Evolutionary conservation across 2,888 invertebrate genomes (phyloP).

Genomic region (Drosophila kambysellisi): DNA sequence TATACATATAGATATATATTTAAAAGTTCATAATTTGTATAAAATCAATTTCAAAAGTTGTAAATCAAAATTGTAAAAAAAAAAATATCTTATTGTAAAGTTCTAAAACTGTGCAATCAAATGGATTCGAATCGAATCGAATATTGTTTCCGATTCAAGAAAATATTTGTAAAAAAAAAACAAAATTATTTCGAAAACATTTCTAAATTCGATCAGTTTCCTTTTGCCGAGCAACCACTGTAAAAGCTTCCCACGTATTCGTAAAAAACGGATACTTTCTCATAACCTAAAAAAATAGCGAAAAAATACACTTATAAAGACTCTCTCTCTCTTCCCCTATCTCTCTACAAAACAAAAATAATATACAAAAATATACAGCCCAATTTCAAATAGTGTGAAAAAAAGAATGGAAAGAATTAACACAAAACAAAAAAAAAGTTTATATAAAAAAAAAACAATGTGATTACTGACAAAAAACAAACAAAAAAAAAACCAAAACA

Average conservation of each 20-base stretch:
- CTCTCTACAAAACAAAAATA: slow-evolving; percentile 1
- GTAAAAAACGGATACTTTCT: neutral
- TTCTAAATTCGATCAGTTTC: neutral
- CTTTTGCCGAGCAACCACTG: slow-evolving; percentile 12
- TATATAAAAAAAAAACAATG: slow-evolving; percentile 44
- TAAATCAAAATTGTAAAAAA: neutral
- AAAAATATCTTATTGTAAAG: neutral
- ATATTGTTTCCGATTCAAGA: neutral
- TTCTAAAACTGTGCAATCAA: neutral
- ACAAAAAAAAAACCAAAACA: slow-evolving; percentile 36
- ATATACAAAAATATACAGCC: slow-evolving; percentile 13
- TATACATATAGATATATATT: neutral
- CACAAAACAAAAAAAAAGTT: slow-evolving; percentile 15
- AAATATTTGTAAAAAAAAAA: neutral
- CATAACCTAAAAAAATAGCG: slow-evolving; percentile 17
- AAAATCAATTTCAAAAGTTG: neutral
- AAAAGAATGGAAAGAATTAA: slow-evolving; percentile 1
- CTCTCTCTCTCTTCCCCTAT: neutral
- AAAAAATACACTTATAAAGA: neutral
- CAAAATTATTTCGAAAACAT: neutral
- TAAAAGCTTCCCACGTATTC: neutral
- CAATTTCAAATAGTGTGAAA: slow-evolving; percentile 40
- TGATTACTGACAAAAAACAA: slow-evolving; percentile 46
- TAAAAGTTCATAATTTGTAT: neutral
- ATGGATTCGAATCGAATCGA: neutral